Evolutionary conservation across 2,797 vertebrate species (phyloP).

Genomic region (Simalia tracyae): DNA sequence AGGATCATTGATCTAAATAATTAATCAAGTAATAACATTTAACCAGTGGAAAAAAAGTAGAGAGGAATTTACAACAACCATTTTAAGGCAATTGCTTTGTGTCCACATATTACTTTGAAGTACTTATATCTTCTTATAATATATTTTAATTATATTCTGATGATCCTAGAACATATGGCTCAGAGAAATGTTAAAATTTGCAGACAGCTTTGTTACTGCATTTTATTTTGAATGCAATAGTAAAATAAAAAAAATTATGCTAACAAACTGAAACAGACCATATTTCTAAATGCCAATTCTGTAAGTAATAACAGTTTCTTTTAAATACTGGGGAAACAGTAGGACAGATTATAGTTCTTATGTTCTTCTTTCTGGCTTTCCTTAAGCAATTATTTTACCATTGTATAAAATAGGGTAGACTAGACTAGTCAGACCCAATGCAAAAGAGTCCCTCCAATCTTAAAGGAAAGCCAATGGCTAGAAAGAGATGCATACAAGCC

Average conservation of each 20-base stretch:
- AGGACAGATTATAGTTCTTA: no score
- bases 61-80: neutral
- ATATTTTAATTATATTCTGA: conserved; percentile 27
- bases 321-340: no score
- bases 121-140: neutral
- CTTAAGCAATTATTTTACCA: no score
- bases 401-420: no score
- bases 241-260: neutral
- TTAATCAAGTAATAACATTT: neutral
- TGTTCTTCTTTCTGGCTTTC: no score
- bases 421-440: no score
- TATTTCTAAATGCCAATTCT: neutral
- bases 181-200: neutral
- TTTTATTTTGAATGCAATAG: neutral
- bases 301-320: no score
- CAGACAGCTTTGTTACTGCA: neutral
- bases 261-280: neutral
- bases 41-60: conserved; percentile 13
- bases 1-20: no score
- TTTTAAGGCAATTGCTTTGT: conserved; percentile 3
- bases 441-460: no score
- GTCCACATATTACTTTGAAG: neutral
- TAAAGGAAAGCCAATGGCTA: no score
- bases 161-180: neutral
- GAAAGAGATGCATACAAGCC: no score